Base-by-base conservation (phyloP, 1,140 invertebrate genomes). In the Orchesella cincta region DNA sequence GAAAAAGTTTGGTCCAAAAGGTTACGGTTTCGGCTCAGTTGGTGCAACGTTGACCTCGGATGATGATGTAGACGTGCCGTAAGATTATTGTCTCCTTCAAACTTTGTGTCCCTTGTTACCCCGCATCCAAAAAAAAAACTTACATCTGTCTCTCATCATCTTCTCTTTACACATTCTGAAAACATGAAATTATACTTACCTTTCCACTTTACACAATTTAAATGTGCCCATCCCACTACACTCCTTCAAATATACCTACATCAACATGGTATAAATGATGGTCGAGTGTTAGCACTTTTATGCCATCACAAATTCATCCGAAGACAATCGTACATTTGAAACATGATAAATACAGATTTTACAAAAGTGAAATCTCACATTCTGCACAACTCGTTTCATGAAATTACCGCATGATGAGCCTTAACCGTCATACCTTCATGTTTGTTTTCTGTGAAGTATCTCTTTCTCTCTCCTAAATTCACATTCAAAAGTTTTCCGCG, bases 1-100 rank as follows among this genome's bases (percentile, higher is more conserved):
- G 83, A 90, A 91, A 87, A 92, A 91, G 86, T 95, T 90, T 88
- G 94, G 94, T 81, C 93, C 94, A 78, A 92, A 94, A 86, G 94
- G 94, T 79, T 92, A 95, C 86, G 94, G 94, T 82, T 95, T 94
- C 86, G 92, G 93, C 14, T 86, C 76, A 26, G 34, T 57, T 77
- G 74, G 67, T 29, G 75, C 75, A n/a, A 85, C 79, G 89, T 85
- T 84, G 86, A 86, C 77, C 29, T 54, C 67, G 8, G 78, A 76
- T 29, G 78, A 79, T 29, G 79, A 62, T 74, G 80, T 67, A 67
- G 62, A 67, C 29, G 12, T 67, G 23, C 62, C 62, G 62, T 67
- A 67, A 67, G 62, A 67, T n/a, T 3, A 31, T 67, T 67, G n/a
- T n/a, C 33, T 67, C 62, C 62, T 67, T 67, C 26, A 18, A 29